Evolutionary conservation across 2,888 invertebrate species (phyloP).

Genomic region (Glaucopsyche alexis): DNA sequence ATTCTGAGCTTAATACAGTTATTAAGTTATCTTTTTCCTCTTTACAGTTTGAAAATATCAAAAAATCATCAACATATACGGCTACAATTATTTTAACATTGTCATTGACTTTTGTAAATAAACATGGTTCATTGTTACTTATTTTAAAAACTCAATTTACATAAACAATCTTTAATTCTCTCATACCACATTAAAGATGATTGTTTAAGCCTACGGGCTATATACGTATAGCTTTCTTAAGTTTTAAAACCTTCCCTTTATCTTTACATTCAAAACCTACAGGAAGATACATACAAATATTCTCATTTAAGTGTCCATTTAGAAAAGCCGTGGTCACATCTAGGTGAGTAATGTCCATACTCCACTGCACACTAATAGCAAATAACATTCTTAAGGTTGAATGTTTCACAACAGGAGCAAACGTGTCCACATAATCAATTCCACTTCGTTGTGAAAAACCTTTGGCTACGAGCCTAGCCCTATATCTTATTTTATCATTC

Average conservation of each 20-base stretch:
- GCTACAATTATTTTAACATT: constrained; percentile 31
- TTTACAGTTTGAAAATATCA: background rate
- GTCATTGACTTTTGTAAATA: constrained; percentile 24
- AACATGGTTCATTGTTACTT: constrained; percentile 23
- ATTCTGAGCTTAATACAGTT: background rate
- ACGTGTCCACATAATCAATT: too few relatives aligned
- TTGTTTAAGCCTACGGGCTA: constrained; percentile 31
- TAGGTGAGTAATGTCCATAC: too few relatives aligned
- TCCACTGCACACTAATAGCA: too few relatives aligned
- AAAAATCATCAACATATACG: too few relatives aligned
- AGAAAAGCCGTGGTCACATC: too few relatives aligned
- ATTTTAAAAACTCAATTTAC: constrained; percentile 30
- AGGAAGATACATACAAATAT: background rate
- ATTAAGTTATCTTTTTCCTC: background rate
- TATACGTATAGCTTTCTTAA: constrained; percentile 60
- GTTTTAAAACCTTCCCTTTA: constrained; percentile 33
- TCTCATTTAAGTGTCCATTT: too few relatives aligned
- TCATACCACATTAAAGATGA: constrained; percentile 31
- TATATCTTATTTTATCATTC: too few relatives aligned
- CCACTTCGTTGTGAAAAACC: too few relatives aligned
- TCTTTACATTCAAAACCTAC: too few relatives aligned
- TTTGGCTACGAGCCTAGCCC: too few relatives aligned
- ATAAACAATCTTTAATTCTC: constrained; percentile 30
- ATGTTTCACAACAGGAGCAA: too few relatives aligned
- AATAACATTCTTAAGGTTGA: too few relatives aligned